Conservation (phyloP, 2,797 vertebrate species). For the Florisuga fusca region DNA sequence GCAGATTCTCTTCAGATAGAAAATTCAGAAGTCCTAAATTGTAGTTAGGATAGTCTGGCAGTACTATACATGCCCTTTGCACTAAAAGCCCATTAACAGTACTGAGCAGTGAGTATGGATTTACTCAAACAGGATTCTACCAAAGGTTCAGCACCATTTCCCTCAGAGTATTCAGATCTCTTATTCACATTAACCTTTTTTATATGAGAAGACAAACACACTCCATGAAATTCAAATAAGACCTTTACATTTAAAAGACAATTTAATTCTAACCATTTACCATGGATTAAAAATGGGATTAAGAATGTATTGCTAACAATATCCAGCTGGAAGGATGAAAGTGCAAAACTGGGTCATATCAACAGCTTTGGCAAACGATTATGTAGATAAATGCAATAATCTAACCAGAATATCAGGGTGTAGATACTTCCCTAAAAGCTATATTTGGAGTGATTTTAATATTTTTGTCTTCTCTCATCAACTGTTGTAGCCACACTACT, state of each 20-base stretch:
- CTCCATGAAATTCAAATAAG: slow-evolving; percentile 16
- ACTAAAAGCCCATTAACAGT: not conserved
- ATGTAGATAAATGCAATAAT: not conserved
- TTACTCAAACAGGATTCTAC: slow-evolving; percentile 1
- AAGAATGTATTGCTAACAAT: slow-evolving; percentile 28
- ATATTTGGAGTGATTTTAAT: not conserved
- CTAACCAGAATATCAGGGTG: not conserved
- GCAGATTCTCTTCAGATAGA: not conserved
- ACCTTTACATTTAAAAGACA: not conserved
- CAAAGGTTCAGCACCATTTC: not conserved
- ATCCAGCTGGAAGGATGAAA: slow-evolving; percentile 1
- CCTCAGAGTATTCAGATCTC: not conserved
- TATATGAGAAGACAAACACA: not conserved
- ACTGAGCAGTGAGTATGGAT: not conserved
- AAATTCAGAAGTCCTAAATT: not conserved
- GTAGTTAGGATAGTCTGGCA: not conserved
- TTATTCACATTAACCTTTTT: slow-evolving; percentile 27
- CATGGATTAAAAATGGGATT: slow-evolving; percentile 10
- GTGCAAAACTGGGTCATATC: slow-evolving; percentile 33
- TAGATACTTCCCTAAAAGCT: slow-evolving; percentile 4
- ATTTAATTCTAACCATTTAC: slow-evolving; percentile 43
- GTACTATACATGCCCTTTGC: not conserved
- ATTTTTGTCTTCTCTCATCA: slow-evolving; percentile 1
- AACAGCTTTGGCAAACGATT: not conserved
- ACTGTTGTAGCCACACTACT: not conserved